Conservation (phyloP, 1,140 invertebrate species). For the Drosophila bipectinata region DNA sequence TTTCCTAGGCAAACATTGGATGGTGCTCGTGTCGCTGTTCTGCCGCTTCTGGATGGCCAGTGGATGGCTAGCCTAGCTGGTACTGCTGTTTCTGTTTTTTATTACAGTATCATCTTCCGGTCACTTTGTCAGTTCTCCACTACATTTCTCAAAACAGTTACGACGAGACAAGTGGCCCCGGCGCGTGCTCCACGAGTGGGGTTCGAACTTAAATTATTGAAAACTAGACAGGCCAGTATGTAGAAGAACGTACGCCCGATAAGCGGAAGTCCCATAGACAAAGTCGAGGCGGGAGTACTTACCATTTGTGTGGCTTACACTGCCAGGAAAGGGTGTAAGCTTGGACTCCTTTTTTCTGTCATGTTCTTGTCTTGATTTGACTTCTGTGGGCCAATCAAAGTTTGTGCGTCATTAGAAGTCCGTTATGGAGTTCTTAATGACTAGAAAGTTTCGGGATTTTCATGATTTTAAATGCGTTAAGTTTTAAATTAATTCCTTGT, state of each 20-base stretch:
- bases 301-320: conserved; percentile 12
- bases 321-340: conserved; percentile 1
- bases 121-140: conserved; percentile 79
- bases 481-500: not conserved
- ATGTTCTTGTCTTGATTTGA: not conserved
- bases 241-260: conserved; percentile 9
- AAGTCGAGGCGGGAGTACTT: conserved; percentile 41
- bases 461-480: not conserved
- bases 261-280: conserved; percentile 70
- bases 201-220: conserved; percentile 60
- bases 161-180: conserved; percentile 70
- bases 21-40: conserved; percentile 4
- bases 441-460: not conserved
- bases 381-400: not conserved
- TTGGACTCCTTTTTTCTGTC: not conserved
- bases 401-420: not conserved
- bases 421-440: not conserved
- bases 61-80: conserved; percentile 9
- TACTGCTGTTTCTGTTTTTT: conserved; percentile 49
- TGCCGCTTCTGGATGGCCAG: not conserved
- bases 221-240: conserved; percentile 30
- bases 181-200: conserved; percentile 47
- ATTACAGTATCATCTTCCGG: conserved; percentile 82
- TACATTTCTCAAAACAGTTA: conserved; percentile 77
- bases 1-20: conserved; percentile 70